Percentiles rank a stretch among this genome's conserved stretches.
Conservation (phyloP, 1,140 invertebrate genomes). For the Holotrichia oblita region DNA sequence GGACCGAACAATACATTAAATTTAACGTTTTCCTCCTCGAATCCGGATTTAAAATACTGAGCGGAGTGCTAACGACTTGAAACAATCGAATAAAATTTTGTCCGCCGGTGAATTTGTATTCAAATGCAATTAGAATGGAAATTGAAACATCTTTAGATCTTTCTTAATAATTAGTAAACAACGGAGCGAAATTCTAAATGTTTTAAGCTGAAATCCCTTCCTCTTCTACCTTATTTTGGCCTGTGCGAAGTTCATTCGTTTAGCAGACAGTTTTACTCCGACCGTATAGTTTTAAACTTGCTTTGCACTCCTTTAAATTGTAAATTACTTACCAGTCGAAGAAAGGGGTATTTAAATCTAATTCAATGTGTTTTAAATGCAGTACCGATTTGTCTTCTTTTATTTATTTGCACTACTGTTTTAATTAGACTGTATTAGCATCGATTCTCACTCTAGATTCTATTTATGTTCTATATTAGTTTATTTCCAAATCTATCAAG, state of each 20-base stretch:
- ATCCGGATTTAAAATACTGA: neutral
- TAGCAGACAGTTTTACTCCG: neutral
- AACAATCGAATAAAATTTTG: slow-evolving; percentile 41
- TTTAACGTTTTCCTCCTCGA: neutral
- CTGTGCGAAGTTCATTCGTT: neutral
- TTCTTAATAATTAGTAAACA: slow-evolving; percentile 44
- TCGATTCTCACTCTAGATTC: too few relatives aligned
- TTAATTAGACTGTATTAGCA: too few relatives aligned
- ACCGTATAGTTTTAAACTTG: slow-evolving; percentile 32
- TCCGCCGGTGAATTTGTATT: slow-evolving; percentile 42
- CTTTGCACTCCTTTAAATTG: slow-evolving; percentile 22
- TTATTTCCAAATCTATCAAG: too few relatives aligned
- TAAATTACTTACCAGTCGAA: slow-evolving; percentile 15
- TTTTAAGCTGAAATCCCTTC: slow-evolving; percentile 21
- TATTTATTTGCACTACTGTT: neutral
- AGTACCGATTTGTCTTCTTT: slow-evolving; percentile 11
- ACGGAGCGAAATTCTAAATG: slow-evolving; percentile 40
- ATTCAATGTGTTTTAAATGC: slow-evolving; percentile 4
- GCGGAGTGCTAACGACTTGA: slow-evolving; percentile 2
- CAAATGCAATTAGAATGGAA: slow-evolving; percentile 46
- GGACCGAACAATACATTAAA: too few relatives aligned
- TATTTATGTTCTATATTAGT: too few relatives aligned
- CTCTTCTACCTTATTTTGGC: neutral
- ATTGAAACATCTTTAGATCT: slow-evolving; percentile 46
- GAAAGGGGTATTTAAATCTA: slow-evolving; percentile 1